A percentile compares a stretch with the other conserved stretches of the same genome.
Evolutionary conservation across 2,113 vertebrate genomes (phyloP).

Genomic region (Muntiacus muntjak): DNA sequence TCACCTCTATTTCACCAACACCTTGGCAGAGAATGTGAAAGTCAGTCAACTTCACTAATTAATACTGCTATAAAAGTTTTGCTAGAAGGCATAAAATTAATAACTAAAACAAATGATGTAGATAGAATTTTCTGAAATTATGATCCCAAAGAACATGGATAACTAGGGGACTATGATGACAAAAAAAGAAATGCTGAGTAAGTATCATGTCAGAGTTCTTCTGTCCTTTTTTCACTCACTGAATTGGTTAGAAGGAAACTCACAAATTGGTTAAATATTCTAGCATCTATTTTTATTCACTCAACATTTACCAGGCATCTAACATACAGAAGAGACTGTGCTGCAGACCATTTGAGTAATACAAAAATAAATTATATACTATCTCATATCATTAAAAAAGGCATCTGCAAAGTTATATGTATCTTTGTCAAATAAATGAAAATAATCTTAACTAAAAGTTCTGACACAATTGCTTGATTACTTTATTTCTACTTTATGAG

Average conservation of each 20-base stretch:
- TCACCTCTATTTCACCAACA: background rate
- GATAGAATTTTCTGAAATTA: background rate
- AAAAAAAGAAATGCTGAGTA: background rate
- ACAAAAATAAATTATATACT: background rate
- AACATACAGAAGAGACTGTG: background rate
- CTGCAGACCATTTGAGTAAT: background rate
- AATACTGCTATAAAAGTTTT: background rate
- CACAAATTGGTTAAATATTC: background rate
- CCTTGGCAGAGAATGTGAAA: background rate
- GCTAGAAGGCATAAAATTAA: background rate
- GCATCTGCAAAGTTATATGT: background rate
- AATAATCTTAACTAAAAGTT: background rate
- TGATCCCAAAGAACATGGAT: background rate
- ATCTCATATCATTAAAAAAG: background rate
- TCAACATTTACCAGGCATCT: background rate
- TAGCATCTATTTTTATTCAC: background rate
- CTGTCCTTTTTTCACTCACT: background rate
- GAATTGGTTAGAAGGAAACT: conserved; percentile 13
- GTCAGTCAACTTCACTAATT: background rate
- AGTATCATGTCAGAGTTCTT: background rate
- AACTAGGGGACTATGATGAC: background rate
- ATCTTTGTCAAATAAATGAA: background rate
- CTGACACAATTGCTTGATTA: background rate
- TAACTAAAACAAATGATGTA: conserved; percentile 7
- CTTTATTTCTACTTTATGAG: background rate